phyloP scores from a whole-genome alignment of 2,888 invertebrate genomes.

The Ormyrus pomaceus region DNA sequence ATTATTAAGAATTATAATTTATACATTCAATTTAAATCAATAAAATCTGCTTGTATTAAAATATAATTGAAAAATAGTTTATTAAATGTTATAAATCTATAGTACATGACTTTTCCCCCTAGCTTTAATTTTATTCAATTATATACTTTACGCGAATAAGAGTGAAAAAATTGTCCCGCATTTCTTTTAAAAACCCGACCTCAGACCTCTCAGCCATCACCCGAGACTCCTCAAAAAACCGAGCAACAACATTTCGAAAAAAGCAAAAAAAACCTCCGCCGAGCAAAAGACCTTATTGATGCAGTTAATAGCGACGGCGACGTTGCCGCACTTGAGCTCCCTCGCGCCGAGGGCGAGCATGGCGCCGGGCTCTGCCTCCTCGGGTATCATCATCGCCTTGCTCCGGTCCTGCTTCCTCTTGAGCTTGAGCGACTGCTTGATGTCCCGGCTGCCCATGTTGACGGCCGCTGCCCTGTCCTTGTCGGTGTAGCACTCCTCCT shows the following conservation, averaged over 20 bases:
- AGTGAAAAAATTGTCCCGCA: no score
- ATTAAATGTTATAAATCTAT: no score
- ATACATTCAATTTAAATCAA: no score
- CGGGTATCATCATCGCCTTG: constrained; percentile 84
- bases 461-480: constrained; percentile 94
- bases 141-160: no score
- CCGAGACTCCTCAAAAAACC: no score
- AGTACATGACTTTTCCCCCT: no score
- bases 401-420: constrained; percentile 88
- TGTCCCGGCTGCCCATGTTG: constrained; percentile 89
- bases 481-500: constrained; percentile 91
- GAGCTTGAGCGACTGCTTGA: constrained; percentile 88
- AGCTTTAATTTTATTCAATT: no score
- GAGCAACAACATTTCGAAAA: not conserved
- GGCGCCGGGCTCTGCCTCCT: constrained; percentile 87
- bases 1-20: no score
- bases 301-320: constrained; percentile 84
- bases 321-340: constrained; percentile 86
- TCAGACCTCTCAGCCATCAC: no score
- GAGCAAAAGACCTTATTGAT: constrained; percentile 83
- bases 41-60: no score
- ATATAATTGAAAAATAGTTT: no score
- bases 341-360: constrained; percentile 86
- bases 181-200: no score
- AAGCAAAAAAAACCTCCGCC: not conserved